Evolutionary conservation across 1,140 invertebrate genomes (phyloP).

Genomic region (Caerostris darwini): DNA sequence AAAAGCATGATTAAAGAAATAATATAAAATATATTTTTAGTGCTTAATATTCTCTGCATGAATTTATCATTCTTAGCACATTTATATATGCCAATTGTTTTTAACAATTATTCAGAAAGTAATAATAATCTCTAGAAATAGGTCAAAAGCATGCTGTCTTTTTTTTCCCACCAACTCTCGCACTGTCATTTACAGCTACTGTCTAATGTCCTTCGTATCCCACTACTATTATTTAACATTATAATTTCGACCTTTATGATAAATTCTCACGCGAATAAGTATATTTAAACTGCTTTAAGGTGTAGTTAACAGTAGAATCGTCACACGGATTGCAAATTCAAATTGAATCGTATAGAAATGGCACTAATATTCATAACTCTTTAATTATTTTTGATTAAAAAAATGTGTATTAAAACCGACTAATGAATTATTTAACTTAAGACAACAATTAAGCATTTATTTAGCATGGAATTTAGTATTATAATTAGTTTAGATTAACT

Average conservation of each 20-base stretch:
- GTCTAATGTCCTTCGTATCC: neutral
- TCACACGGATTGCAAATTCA: neutral
- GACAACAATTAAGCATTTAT: neutral
- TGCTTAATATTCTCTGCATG: neutral
- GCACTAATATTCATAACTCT: neutral
- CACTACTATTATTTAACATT: neutral
- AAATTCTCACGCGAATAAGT: neutral
- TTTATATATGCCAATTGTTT: neutral
- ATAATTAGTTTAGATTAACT: neutral
- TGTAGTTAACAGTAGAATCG: neutral
- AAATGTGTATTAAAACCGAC: neutral
- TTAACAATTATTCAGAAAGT: neutral
- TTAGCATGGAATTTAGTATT: neutral
- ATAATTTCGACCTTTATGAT: neutral
- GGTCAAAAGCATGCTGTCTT: neutral
- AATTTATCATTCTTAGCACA: neutral
- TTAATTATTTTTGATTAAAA: neutral
- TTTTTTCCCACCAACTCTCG: neutral
- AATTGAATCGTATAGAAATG: neutral
- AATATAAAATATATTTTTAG: neutral
- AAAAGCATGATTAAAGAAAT: neutral
- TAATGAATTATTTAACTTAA: neutral
- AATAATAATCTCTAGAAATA: neutral
- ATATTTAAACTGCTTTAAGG: neutral
- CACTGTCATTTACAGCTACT: neutral